A percentile compares a stretch with the other conserved stretches of the same genome.
phyloP scores from a whole-genome alignment of 2,797 vertebrate species.

The Morelia viridis region DNA sequence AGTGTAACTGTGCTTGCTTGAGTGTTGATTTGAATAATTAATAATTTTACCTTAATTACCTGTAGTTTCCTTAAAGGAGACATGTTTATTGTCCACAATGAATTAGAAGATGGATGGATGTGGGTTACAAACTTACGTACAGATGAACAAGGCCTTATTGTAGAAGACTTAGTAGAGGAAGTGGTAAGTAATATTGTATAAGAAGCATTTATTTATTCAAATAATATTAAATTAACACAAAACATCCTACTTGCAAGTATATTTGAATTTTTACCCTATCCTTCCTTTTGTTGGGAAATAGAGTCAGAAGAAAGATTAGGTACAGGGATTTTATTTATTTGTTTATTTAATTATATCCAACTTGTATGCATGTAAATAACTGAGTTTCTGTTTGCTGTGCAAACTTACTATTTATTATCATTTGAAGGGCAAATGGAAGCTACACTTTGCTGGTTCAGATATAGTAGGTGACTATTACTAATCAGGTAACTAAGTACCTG shows the following conservation, averaged over 20 bases:
- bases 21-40: not conserved
- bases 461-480: not conserved
- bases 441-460: not conserved
- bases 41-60: constrained; percentile 38
- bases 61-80: constrained; percentile 98
- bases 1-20: not conserved
- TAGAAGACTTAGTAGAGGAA: constrained; percentile 95
- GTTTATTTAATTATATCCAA: not conserved
- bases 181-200: constrained; percentile 82
- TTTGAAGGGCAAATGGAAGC: not conserved
- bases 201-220: not conserved
- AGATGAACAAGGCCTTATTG: constrained; percentile 97
- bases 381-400: not conserved
- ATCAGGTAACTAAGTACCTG: not conserved
- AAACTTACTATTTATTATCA: not conserved
- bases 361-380: not conserved
- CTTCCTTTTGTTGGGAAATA: not conserved
- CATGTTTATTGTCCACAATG: constrained; percentile 99
- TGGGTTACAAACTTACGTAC: constrained; percentile 98
- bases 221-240: not conserved
- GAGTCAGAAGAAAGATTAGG: not conserved
- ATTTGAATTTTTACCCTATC: not conserved
- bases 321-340: not conserved
- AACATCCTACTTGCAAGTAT: not conserved
- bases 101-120: constrained; percentile 99